Evolutionary conservation across 2,797 vertebrate species (phyloP), one percentile per base, ranked within the genome.

Genomic region (Apogon talboti): DNA sequence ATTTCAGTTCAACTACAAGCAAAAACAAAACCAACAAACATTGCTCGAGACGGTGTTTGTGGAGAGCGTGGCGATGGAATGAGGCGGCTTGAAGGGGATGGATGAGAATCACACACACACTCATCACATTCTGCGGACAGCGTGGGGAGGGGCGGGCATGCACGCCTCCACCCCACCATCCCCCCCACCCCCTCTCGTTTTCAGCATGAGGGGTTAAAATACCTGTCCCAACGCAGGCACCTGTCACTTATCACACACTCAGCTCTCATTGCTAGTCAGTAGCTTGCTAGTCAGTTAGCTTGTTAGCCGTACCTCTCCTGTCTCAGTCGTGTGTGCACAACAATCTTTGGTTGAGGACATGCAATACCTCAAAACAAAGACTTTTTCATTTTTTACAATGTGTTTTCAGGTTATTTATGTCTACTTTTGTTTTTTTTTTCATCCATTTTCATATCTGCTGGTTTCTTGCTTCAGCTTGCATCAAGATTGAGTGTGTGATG

Each of bases 1-100:
- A 93, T 94, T 93, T 94, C 92, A 93, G 92, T 90, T 90, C 91
- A 90, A 91, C 87, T 85, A 87, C 88, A 86, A 91, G 88, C 81
- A 86, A 87, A 86, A 89, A 82, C 76, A 70, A 14, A 78, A 85
- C 65, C 81, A 91, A 90, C 87, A 78, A 80, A 87, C 91, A 91
- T 89, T 80, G 84, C 79, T 88, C 48, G 30, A 83, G 71, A 84
- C 54, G 76, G 89, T 78, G 89, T 90, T 91, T 91, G 87, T 89
- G 82, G 78, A 74, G 83, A 86, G 86, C 65, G 71, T 70, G 85
- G 85, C 62, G 79, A 83, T 70, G 88, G 88, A 89, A 91, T 84
- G 90, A 91, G 90, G 88, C 30, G 86, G 89, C 89, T 81, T 67
- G 83, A 85, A 79, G 73, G 87, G 80, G 82, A 87, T 79, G 85